phyloP scores from a whole-genome alignment of 2,888 invertebrate species.

The Cloeon dipterum region DNA sequence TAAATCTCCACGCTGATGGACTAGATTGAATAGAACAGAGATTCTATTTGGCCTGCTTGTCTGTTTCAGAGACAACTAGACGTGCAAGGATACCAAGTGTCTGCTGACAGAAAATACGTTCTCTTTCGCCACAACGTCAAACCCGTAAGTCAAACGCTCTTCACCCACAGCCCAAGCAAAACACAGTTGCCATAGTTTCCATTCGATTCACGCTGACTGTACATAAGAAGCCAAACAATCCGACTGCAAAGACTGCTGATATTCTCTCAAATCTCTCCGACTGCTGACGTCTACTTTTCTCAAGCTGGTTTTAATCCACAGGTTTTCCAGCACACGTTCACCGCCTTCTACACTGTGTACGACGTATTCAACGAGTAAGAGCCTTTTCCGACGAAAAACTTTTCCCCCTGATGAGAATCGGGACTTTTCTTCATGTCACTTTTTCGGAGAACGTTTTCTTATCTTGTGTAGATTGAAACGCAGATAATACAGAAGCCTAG shows the following conservation, averaged over 20 bases:
- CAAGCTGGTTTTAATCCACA: slow-evolving; percentile 22
- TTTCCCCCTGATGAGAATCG: too few relatives aligned
- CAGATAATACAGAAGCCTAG: too few relatives aligned
- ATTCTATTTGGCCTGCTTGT: too few relatives aligned
- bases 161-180: too few relatives aligned
- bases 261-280: too few relatives aligned
- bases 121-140: slow-evolving; percentile 76
- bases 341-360: slow-evolving; percentile 75
- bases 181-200: neutral
- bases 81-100: slow-evolving; percentile 69
- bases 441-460: too few relatives aligned
- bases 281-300: neutral
- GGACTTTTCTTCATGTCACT: too few relatives aligned
- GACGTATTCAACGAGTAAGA: slow-evolving; percentile 79
- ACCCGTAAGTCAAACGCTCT: slow-evolving; percentile 51
- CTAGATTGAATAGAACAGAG: too few relatives aligned
- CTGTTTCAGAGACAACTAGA: slow-evolving; percentile 57
- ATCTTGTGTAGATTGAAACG: too few relatives aligned
- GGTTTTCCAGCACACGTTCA: slow-evolving; percentile 69
- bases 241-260: neutral
- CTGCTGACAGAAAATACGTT: slow-evolving; percentile 64
- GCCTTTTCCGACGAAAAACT: too few relatives aligned
- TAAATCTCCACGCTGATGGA: too few relatives aligned
- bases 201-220: neutral
- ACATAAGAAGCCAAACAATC: neutral